Percentiles rank a stretch among this genome's conserved stretches.
These are phyloP conservation scores for Chlorodrepanis virens DNA, from an alignment of 2,113 vertebrate genomes.

Conservation along the genomic window DNA sequence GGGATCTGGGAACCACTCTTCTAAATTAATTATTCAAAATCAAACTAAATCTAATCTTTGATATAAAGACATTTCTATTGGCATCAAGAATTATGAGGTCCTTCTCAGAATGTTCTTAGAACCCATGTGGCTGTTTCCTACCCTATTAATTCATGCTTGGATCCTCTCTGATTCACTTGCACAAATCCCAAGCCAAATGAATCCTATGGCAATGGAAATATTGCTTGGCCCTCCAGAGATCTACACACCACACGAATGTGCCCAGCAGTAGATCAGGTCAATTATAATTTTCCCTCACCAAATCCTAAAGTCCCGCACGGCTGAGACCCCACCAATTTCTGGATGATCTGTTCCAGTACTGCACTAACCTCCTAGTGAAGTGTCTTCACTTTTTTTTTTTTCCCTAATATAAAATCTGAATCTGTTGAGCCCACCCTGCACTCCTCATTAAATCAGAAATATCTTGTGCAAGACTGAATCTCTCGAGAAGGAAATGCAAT, in stretches of 20 bases:
- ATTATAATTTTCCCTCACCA: background rate
- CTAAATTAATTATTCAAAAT: background rate
- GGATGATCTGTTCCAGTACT: background rate
- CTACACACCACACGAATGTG: no score
- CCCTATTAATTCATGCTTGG: background rate
- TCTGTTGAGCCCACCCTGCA: background rate
- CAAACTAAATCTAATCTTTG: background rate
- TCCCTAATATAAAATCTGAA: background rate
- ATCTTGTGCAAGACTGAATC: background rate
- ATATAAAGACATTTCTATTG: background rate
- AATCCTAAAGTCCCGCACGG: background rate
- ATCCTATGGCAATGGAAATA: background rate
- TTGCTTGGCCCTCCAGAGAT: background rate
- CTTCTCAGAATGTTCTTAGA: background rate
- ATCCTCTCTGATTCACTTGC: background rate
- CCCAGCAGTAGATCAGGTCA: background rate
- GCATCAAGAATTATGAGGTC: background rate
- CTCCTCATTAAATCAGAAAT: background rate
- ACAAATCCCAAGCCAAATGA: background rate
- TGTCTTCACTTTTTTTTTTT: background rate
- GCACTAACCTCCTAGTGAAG: background rate
- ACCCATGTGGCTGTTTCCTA: background rate
- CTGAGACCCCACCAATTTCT: background rate
- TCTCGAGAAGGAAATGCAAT: background rate
- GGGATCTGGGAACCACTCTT: background rate